A percentile compares a stretch with the other conserved stretches of the same genome.
Evolutionary conservation across 1,140 invertebrate genomes (phyloP).

Genomic region (Drosophila triauraria): DNA sequence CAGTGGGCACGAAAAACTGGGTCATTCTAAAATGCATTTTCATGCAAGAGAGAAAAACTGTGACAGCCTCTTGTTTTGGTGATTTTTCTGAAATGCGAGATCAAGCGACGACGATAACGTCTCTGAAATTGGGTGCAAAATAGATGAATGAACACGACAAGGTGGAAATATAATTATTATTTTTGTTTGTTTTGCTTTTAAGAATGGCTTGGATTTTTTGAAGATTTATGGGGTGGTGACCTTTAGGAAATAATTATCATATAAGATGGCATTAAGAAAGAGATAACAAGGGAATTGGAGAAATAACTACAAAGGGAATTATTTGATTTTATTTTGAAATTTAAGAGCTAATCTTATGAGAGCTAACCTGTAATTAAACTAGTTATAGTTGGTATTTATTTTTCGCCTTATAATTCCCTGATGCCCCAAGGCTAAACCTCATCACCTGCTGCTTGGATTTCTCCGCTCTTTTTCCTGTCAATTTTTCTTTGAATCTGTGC

Average conservation of each 20-base stretch:
- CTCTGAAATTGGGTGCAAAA: conserved; percentile 6
- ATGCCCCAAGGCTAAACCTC: neutral
- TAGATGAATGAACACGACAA: conserved; percentile 17
- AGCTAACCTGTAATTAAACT: too few species aligned
- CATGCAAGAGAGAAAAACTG: conserved; percentile 13
- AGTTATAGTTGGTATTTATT: too few species aligned
- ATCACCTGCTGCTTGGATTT: conserved; percentile 21
- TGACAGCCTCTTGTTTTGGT: conserved; percentile 15
- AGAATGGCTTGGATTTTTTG: neutral
- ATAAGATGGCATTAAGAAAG: neutral
- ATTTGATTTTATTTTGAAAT: neutral
- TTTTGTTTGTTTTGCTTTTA: neutral
- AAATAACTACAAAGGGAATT: neutral
- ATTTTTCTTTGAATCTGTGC: conserved; percentile 10
- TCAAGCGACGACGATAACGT: conserved; percentile 20
- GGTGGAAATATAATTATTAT: conserved; percentile 8
- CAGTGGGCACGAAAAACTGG: conserved; percentile 46
- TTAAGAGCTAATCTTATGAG: too few species aligned
- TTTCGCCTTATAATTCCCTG: neutral
- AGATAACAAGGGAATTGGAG: neutral
- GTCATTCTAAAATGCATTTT: conserved; percentile 67
- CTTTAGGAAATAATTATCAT: conserved; percentile 1
- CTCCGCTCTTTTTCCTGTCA: neutral
- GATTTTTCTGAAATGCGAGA: conserved; percentile 28
- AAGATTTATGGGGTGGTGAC: conserved; percentile 10